Percentiles rank a stretch among this genome's conserved stretches.
phyloP scores from a whole-genome alignment of 2,888 invertebrate genomes.

The Hydrotaea diabolus region DNA sequence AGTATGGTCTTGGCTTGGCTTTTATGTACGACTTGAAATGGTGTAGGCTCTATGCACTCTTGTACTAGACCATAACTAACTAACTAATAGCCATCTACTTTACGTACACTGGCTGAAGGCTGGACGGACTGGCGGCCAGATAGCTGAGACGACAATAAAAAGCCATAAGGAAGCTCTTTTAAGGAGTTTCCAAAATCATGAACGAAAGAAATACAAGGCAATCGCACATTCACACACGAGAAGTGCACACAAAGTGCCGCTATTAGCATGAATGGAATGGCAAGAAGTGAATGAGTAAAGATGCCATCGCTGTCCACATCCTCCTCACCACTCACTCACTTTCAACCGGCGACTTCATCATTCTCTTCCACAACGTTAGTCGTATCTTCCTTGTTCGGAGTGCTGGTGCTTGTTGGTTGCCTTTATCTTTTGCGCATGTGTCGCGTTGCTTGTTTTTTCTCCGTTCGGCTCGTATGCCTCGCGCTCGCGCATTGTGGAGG shows the following conservation, averaged over 20 bases:
- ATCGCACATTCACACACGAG: constrained; percentile 19
- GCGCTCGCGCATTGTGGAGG: constrained; percentile 22
- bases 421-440: constrained; percentile 6
- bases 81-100: constrained; percentile 11
- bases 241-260: constrained; percentile 51
- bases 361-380: background rate
- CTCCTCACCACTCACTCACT: background rate
- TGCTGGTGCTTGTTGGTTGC: background rate
- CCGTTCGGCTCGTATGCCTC: background rate
- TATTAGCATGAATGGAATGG: constrained; percentile 59
- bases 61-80: background rate
- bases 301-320: constrained; percentile 49
- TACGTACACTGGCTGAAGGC: background rate
- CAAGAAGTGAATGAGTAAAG: constrained; percentile 54
- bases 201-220: constrained; percentile 27
- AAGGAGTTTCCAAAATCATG: constrained; percentile 50
- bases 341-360: background rate
- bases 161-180: constrained; percentile 61
- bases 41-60: background rate
- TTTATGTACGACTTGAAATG: no score
- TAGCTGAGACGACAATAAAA: constrained; percentile 43
- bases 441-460: background rate
- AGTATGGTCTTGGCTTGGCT: no score
- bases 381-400: background rate
- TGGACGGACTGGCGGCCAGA: background rate